Evolutionary conservation across 2,113 vertebrate genomes (phyloP), one percentile per base, ranked within the genome.

Genomic region (Martes martes): DNA sequence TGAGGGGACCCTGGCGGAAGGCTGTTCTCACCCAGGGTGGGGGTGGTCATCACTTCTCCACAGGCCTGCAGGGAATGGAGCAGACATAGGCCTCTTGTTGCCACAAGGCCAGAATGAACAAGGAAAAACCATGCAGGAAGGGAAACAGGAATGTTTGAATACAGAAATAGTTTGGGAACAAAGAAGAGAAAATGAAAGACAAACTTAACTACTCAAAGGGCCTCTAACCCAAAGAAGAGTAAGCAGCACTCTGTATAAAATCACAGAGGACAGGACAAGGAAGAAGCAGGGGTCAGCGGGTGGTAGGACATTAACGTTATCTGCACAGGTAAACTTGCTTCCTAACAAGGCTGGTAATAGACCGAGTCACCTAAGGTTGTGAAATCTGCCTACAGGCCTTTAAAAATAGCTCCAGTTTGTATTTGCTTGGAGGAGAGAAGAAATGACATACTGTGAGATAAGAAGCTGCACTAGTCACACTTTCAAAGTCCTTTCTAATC

Each of bases 111-210:
- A 84, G 80, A 93, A 85, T 39, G 33, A 84, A 74, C 33, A 81
- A 57, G 55, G 47, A 79, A 57, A 91, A 87, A 5, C 21, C 50
- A 67, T 4, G 4, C 39, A 93, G n/a, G 45, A 59, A 94, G 95
- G 42, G n/a, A 90, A 86, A 59, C 0, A 1, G 21, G n/a, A 36
- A 63, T 74, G 55, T 14, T 55, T 89, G 39, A 89, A 85, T 65
- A 74, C 50, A 91, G 85, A 95, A 89, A 71, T n/a, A 57, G 6
- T 74, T 94, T 94, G n/a, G n/a, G n/a, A 88, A 71, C 61, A 65
- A 89, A 86, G 39, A 52, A 97, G 59, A 71, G 47, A 83, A 93
- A 91, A 69, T 2, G 45, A 88, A 93, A n/a, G 57, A 95, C n/a
- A 92, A 42, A 28, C 18, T 83, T 78, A 52, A 96, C 55, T 78